phyloP scores from a whole-genome alignment of 2,113 vertebrate genomes.

The Silurus asotus region DNA sequence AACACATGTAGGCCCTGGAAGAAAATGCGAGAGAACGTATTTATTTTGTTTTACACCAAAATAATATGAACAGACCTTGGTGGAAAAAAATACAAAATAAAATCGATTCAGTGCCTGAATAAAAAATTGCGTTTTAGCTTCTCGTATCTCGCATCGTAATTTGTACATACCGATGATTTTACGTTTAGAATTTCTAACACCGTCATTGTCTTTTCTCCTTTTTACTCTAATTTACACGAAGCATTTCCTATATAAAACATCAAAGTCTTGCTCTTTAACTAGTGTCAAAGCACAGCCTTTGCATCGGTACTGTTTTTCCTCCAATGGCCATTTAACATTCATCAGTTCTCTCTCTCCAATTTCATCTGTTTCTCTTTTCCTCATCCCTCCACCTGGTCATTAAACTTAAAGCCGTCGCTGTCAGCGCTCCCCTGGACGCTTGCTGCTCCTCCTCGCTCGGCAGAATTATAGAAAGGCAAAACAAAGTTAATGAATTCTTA shows the following conservation, averaged over 20 bases:
- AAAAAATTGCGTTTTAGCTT: background rate
- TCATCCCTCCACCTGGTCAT: slow-evolving; percentile 22
- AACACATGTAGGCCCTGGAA: background rate
- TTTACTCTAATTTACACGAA: background rate
- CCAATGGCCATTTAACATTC: slow-evolving; percentile 15
- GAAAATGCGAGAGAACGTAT: background rate
- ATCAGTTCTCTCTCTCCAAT: background rate
- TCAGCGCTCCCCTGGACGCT: slow-evolving; percentile 28
- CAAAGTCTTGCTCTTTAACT: background rate
- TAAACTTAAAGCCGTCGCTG: slow-evolving; percentile 46
- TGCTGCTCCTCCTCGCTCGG: slow-evolving; percentile 24
- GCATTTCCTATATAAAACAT: background rate
- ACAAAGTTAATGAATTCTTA: slow-evolving; percentile 56
- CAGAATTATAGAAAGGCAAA: slow-evolving; percentile 50
- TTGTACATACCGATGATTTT: no score
- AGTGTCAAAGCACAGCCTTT: background rate
- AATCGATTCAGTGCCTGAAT: background rate
- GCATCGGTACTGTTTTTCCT: slow-evolving; percentile 3
- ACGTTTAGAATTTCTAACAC: no score
- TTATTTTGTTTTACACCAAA: background rate
- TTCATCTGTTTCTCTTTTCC: slow-evolving; percentile 4
- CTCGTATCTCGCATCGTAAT: background rate
- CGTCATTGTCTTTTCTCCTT: background rate
- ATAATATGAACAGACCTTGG: background rate
- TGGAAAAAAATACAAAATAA: no score